Percentiles rank a stretch among this genome's conserved stretches.
Evolutionary conservation across 2,113 vertebrate genomes (phyloP).

Genomic region (Mystacornis crossleyi): DNA sequence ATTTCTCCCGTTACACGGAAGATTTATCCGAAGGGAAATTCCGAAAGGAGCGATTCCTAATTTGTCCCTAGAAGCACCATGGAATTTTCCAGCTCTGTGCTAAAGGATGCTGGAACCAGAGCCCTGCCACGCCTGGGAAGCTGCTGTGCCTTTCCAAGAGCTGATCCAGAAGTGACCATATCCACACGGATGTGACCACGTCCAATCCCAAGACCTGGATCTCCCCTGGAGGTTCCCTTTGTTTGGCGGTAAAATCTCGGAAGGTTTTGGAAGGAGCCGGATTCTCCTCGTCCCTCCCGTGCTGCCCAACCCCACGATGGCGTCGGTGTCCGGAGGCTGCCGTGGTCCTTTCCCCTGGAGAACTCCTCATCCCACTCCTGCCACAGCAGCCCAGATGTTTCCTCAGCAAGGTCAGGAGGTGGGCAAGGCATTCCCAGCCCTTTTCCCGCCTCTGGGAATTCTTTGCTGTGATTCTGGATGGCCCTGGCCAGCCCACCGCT

Average conservation of each 20-base stretch:
- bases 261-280: not conserved
- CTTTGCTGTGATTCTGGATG: fast-evolving
- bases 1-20: fast-evolving
- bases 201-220: fast-evolving
- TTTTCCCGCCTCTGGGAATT: not conserved
- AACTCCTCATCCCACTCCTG: not conserved
- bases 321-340: fast-evolving
- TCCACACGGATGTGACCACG: fast-evolving
- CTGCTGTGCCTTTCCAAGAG: not conserved
- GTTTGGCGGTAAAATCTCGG: fast-evolving
- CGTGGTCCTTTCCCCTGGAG: not conserved
- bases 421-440: not conserved
- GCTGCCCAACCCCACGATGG: not conserved
- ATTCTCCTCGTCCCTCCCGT: not conserved
- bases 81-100: not conserved
- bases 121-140: fast-evolving
- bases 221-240: fast-evolving
- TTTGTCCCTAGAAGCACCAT: not conserved
- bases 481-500: not conserved
- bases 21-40: not conserved
- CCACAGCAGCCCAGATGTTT: not conserved
- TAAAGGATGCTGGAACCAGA: not conserved
- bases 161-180: fast-evolving
- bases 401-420: not conserved
- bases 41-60: not conserved